Evolutionary conservation across 2,113 vertebrate species (phyloP).

Genomic region (Dipodomys spectabilis): DNA sequence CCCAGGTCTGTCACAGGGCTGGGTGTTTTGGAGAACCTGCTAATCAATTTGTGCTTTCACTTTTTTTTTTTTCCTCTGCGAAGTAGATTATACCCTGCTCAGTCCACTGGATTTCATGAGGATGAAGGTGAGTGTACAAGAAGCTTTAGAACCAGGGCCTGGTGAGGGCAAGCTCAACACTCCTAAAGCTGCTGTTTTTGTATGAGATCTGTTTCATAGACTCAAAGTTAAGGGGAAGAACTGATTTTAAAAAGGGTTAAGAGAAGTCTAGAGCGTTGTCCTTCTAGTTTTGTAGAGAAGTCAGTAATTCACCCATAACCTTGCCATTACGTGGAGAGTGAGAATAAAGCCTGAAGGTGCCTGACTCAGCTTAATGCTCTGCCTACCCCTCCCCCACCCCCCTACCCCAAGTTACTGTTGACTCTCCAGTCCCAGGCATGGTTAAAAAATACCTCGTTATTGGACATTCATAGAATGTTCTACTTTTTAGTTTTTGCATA

Average conservation of each 20-base stretch:
- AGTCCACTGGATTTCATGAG: not conserved
- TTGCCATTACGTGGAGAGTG: not conserved
- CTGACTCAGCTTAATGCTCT: fast-evolving
- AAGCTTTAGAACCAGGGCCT: not conserved
- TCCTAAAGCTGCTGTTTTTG: not conserved
- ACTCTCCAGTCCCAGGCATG: not conserved
- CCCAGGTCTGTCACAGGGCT: not conserved
- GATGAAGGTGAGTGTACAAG: not conserved
- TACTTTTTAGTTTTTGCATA: not conserved
- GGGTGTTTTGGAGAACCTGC: not conserved
- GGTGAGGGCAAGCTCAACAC: not conserved
- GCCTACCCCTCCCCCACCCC: no score
- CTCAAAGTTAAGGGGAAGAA: not conserved
- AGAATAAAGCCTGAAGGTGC: not conserved
- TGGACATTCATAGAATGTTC: not conserved
- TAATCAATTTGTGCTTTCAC: not conserved
- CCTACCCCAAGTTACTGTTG: no score
- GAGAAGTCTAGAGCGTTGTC: not conserved
- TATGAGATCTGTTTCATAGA: not conserved
- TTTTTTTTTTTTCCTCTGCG: not conserved
- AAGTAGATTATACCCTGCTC: not conserved
- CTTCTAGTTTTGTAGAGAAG: not conserved
- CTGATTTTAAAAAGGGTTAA: not conserved
- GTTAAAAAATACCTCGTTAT: not conserved
- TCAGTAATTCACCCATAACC: not conserved